Conservation (phyloP, 37 sponge, comb jelly and placozoan genomes). For the Agelas oroides region DNA sequence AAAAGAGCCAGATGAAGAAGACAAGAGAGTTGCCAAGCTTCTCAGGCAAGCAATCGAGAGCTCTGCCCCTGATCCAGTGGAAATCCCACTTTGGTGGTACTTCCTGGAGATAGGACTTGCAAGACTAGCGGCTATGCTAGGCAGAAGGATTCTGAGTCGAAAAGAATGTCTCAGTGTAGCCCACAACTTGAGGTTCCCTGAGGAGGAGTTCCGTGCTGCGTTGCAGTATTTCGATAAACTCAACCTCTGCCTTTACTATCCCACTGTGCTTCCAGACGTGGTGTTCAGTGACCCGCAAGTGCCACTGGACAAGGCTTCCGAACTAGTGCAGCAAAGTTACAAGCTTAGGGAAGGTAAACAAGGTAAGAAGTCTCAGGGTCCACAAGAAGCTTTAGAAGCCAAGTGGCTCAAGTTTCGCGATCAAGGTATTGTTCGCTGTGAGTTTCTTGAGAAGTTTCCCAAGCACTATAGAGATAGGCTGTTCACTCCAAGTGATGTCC, state of each 20-base stretch:
- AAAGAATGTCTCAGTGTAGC: constrained; percentile 13
- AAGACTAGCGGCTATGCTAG: not conserved
- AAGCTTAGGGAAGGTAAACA: not conserved
- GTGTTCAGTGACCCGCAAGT: not conserved
- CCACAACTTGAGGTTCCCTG: not conserved
- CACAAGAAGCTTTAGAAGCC: not conserved
- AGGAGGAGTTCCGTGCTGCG: not conserved
- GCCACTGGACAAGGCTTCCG: not conserved
- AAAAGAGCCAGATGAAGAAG: not conserved
- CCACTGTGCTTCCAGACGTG: not conserved
- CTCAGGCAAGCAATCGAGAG: not conserved
- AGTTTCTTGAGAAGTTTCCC: constrained; percentile 1
- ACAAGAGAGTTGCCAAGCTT: not conserved
- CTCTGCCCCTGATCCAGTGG: not conserved
- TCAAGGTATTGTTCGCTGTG: not conserved
- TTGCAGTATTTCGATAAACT: no score
- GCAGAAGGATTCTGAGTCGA: not conserved
- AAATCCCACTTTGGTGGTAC: not conserved
- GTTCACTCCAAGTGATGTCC: constrained; percentile 3
- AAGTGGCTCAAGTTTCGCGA: constrained; percentile 6
- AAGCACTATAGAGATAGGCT: constrained; percentile 1
- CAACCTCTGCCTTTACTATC: not conserved
- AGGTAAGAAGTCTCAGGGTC: no score
- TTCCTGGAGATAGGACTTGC: not conserved
- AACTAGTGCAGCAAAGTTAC: constrained; percentile 8